Evolutionary conservation across 1,140 invertebrate genomes (phyloP).

Genomic region (Atta cephalotes): DNA sequence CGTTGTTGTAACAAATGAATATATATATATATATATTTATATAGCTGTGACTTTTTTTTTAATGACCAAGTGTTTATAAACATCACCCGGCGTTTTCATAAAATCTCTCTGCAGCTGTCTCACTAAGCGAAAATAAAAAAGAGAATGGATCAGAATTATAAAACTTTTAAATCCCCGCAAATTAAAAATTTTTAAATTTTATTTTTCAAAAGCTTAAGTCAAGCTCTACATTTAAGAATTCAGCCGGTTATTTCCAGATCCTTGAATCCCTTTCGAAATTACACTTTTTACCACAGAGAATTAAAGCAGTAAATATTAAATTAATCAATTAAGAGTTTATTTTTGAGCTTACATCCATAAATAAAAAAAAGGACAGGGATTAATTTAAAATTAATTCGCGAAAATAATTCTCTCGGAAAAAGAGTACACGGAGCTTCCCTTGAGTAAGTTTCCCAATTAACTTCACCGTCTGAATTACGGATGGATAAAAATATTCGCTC

Average conservation of each 20-base stretch:
- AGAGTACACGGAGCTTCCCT: neutral
- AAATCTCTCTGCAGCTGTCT: neutral
- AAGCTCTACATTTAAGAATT: neutral
- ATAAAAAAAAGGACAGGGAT: too few species aligned
- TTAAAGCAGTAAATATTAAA: neutral
- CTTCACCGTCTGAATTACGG: neutral
- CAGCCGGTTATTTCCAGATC: neutral
- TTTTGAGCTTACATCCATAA: neutral
- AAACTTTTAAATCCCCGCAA: neutral
- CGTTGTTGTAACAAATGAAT: too few species aligned
- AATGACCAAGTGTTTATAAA: neutral
- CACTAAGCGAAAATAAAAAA: neutral
- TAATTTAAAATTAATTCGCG: neutral
- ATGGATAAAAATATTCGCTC: constrained; percentile 33
- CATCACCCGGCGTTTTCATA: neutral
- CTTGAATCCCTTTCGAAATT: neutral
- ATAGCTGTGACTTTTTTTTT: neutral
- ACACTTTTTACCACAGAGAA: neutral
- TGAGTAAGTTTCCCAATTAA: neutral
- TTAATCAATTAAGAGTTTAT: neutral
- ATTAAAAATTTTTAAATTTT: neutral
- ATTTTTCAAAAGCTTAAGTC: neutral
- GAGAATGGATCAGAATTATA: neutral
- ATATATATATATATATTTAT: neutral
- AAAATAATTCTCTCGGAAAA: neutral